Conservation (phyloP, 2,113 vertebrate species). For the Indicator maculatus region DNA sequence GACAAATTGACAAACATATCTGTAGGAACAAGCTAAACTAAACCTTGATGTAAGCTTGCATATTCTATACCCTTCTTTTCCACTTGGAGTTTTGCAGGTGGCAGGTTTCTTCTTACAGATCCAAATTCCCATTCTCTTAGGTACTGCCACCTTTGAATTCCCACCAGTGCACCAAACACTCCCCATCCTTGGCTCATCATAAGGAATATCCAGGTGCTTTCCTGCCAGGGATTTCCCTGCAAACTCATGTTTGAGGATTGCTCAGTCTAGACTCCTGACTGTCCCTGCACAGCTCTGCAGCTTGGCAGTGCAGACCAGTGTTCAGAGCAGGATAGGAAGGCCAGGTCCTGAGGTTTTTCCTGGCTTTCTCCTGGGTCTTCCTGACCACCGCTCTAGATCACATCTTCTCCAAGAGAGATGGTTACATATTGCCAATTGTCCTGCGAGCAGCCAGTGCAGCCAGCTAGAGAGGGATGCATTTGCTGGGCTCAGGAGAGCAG, state of each 20-base stretch:
- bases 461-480: neutral
- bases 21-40: neutral
- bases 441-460: fast-evolving
- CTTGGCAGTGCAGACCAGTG: fast-evolving
- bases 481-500: neutral
- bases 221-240: neutral
- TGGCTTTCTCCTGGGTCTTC: neutral
- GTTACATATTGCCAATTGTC: fast-evolving
- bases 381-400: neutral
- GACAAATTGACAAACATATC: neutral
- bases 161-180: fast-evolving
- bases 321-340: fast-evolving
- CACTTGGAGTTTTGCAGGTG: neutral
- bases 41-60: neutral
- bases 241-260: neutral
- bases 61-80: neutral
- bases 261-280: fast-evolving
- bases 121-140: neutral
- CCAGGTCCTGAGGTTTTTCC: neutral
- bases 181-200: neutral
- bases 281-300: neutral
- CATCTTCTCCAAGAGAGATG: neutral
- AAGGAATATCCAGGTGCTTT: neutral
- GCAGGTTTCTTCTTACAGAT: conserved; percentile 6
- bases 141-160: neutral